Conservation (phyloP, 2,797 vertebrate genomes). For the Lepilemur septentrionalis region DNA sequence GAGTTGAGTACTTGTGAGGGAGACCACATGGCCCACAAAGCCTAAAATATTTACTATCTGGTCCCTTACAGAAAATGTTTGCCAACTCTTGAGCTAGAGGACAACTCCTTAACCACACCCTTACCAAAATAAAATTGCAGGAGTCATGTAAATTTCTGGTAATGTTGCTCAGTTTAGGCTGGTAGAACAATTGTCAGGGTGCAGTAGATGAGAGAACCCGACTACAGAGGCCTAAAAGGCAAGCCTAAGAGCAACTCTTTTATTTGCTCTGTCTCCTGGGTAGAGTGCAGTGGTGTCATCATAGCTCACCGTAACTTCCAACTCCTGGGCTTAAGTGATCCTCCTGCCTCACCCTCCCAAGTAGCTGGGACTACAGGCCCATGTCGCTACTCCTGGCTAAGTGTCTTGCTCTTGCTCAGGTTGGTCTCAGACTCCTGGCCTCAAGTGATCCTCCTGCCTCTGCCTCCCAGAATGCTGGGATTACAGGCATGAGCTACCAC, state of each 20-base stretch:
- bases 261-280: background rate
- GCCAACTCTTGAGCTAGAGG: background rate
- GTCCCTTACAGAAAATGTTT: constrained; percentile 3
- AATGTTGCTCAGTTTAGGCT: background rate
- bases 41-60: background rate
- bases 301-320: background rate
- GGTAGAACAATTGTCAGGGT: background rate
- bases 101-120: background rate
- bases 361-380: background rate
- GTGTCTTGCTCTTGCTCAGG: too few species aligned
- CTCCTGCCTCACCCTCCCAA: background rate
- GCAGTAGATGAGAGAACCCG: background rate
- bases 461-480: background rate
- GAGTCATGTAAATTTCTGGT: background rate
- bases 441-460: background rate
- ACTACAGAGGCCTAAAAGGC: background rate
- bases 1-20: background rate
- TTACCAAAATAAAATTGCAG: background rate
- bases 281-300: background rate
- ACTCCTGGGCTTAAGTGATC: background rate
- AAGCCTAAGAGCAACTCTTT: background rate
- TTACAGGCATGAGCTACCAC: background rate
- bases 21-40: background rate
- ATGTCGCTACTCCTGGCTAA: background rate
- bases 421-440: background rate